Base-by-base conservation (phyloP, 2,888 invertebrate genomes). In the Cyclophora punctaria region DNA sequence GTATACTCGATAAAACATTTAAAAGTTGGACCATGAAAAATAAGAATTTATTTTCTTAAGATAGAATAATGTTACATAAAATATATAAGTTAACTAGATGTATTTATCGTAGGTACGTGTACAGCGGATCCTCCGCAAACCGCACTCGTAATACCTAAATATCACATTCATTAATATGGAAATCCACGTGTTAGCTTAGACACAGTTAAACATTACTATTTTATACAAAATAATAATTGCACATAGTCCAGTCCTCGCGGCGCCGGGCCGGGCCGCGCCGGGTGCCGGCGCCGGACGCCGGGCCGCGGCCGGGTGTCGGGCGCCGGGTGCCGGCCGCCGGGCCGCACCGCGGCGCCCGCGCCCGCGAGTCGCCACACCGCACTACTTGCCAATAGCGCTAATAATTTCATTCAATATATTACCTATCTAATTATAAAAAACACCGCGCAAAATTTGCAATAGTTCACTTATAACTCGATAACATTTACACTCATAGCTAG, bases 91-190 rank as follows among this genome's bases (percentile, higher is more conserved):
- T 87, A 73, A 83, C 83, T 85, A 87, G 81, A 82, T 81, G 83
- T 85, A 80, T 75, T 75, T 74, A 73, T 74, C 72, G 74, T 80
- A 81, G 78, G 83, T 82, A 77, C 77, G 83, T 80, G 83, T 83
- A 78, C 71, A 67, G 63, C 64, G 63, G 67, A 62, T 69, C 69
- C 68, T 73, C 76, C 67, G 71, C 81, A 75, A 81, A 80, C 86
- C 85, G 84, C 86, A 80, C 76, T 80, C 78, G 80, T 87, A 88
- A 83, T 82, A 84, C 80, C 89, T 89, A 89, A 86, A 87, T 89
- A 89, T 89, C 89, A 89, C 89, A 89, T 89, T 89, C 83, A 88
- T 85, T 88, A 89, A 84, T 83, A 89, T 87, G 85, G 87, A 87
- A 87, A 86, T 84, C 86, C 86, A 84, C 86, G 85, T 86, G 85